Percentiles rank a stretch among this genome's conserved stretches.
These are phyloP conservation scores for Drosophila nannoptera DNA, from an alignment of 1,140 invertebrate genomes.

Conservation along the genomic window DNA sequence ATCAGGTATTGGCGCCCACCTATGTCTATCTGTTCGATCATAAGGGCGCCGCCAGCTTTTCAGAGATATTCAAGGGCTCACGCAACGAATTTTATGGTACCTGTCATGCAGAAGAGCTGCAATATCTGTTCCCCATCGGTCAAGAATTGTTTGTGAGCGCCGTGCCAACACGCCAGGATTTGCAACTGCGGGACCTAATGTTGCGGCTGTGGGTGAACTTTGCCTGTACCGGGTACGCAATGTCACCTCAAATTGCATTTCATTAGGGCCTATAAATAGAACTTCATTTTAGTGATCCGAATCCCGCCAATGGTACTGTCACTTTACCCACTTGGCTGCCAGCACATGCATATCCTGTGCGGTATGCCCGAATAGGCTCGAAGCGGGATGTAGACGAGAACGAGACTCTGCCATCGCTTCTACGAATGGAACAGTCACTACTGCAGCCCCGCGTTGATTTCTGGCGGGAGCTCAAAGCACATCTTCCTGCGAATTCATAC, in stretches of 20 bases:
- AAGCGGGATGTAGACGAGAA: constrained; percentile 49
- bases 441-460: constrained; percentile 67
- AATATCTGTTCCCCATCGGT: constrained; percentile 85
- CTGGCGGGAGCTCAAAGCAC: constrained; percentile 59
- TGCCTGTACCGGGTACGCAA: constrained; percentile 83
- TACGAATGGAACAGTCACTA: constrained; percentile 53
- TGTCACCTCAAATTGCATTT: not conserved
- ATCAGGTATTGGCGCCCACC: constrained; percentile 80
- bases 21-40: constrained; percentile 86
- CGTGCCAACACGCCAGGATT: constrained; percentile 79
- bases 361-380: constrained; percentile 79
- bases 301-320: constrained; percentile 70
- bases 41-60: constrained; percentile 84
- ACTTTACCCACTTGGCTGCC: constrained; percentile 79
- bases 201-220: constrained; percentile 86
- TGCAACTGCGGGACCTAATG: constrained; percentile 80
- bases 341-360: constrained; percentile 73
- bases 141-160: constrained; percentile 81
- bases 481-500: constrained; percentile 47
- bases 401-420: constrained; percentile 23
- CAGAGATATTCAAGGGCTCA: constrained; percentile 83
- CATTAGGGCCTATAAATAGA: not conserved
- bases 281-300: constrained; percentile 79
- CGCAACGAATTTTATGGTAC: constrained; percentile 83
- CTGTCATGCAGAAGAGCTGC: constrained; percentile 86